Conservation (phyloP, 2,797 vertebrate genomes). For the Tinamus major region DNA sequence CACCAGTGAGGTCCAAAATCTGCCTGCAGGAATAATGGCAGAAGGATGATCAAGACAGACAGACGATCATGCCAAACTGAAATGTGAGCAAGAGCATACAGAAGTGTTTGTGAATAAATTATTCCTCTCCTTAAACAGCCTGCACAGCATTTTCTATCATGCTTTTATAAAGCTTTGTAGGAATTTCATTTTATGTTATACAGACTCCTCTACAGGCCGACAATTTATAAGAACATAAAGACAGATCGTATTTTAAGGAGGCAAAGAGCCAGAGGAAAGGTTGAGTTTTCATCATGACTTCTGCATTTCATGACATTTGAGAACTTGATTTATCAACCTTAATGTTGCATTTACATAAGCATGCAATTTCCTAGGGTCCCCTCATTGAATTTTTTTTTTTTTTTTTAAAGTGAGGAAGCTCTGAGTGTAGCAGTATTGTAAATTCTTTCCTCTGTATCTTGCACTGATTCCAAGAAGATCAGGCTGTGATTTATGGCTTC, state of each 20-base stretch:
- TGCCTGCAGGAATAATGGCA: background rate
- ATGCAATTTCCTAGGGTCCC: background rate
- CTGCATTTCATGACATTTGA: background rate
- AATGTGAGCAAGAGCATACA: background rate
- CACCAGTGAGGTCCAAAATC: background rate
- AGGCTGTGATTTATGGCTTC: background rate
- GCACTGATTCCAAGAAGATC: background rate
- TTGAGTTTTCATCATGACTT: constrained; percentile 12
- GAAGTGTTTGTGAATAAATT: constrained; percentile 7
- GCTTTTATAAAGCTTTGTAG: background rate
- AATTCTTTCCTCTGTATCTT: background rate
- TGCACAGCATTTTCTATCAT: background rate
- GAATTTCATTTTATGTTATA: constrained; percentile 18
- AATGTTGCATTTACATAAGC: constrained; percentile 37
- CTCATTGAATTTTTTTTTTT: background rate
- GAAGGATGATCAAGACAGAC: background rate
- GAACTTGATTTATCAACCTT: constrained; percentile 40
- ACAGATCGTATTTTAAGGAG: background rate
- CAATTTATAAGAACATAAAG: background rate
- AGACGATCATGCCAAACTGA: background rate
- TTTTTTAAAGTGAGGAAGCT: background rate
- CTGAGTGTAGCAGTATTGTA: background rate
- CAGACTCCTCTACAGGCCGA: background rate
- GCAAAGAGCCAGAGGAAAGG: background rate
- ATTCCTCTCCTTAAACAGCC: background rate